These are phyloP conservation scores for Turnix velox DNA, from an alignment of 2,113 vertebrate species.

Conservation along the genomic window DNA sequence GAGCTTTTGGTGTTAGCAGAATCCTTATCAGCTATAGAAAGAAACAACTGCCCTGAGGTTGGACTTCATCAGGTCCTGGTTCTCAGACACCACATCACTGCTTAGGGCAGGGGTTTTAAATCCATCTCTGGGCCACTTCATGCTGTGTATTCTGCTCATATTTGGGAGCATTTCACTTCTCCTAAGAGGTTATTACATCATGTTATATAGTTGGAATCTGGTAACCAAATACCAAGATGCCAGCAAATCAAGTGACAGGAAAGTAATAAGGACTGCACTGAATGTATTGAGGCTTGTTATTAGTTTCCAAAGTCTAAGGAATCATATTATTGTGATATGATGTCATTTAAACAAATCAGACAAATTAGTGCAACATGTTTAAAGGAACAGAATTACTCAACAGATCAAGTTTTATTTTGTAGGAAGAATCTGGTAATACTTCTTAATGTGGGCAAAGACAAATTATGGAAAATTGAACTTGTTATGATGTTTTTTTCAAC, in stretches of 20 bases:
- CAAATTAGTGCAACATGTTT: neutral
- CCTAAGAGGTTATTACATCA: neutral
- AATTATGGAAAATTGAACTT: neutral
- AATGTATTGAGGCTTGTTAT: neutral
- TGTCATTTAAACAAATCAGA: neutral
- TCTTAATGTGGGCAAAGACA: neutral
- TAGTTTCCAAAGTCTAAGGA: neutral
- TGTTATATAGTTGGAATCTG: neutral
- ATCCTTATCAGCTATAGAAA: neutral
- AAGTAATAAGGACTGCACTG: neutral
- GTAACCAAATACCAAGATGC: neutral
- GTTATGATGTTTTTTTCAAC: neutral
- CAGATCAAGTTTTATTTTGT: neutral
- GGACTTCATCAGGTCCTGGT: neutral
- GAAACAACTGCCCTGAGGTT: neutral
- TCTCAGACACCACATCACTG: neutral
- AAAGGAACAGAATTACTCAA: neutral
- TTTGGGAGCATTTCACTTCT: neutral
- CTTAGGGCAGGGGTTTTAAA: neutral
- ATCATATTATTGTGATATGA: neutral
- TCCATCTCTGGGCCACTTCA: neutral
- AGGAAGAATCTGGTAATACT: neutral
- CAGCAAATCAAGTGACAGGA: neutral
- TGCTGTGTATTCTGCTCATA: neutral
- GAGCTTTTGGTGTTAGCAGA: neutral